phyloP scores from a whole-genome alignment of 2,888 invertebrate genomes.

The Eilema griseolum region DNA sequence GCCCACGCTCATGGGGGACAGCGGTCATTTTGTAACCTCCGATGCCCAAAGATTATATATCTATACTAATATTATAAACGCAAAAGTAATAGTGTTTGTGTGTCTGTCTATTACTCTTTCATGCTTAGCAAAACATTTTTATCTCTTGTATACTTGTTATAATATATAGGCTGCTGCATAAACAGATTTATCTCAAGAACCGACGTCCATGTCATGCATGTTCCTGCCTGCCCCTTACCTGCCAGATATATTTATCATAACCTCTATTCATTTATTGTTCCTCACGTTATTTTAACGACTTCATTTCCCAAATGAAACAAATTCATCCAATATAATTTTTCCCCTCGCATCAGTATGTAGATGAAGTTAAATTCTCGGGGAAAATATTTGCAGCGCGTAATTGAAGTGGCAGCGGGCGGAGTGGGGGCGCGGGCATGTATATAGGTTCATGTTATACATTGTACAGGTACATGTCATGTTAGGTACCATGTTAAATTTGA shows the following conservation, averaged over 20 bases:
- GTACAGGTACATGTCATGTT: neutral
- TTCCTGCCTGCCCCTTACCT: neutral
- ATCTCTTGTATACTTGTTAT: neutral
- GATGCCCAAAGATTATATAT: no score
- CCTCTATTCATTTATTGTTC: neutral
- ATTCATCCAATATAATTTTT: slow-evolving; percentile 15
- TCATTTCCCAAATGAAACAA: slow-evolving; percentile 12
- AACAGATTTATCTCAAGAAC: no score
- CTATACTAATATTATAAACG: no score
- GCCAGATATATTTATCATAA: neutral
- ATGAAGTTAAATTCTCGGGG: slow-evolving; percentile 17
- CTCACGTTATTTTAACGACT: slow-evolving; percentile 3
- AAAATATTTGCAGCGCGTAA: slow-evolving; percentile 29
- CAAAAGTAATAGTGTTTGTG: no score
- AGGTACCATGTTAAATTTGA: neutral
- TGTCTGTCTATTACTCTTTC: no score
- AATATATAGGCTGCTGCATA: neutral
- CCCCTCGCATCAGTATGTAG: slow-evolving; percentile 15
- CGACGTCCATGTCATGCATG: neutral
- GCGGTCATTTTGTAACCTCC: no score
- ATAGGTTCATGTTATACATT: neutral
- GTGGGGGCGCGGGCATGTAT: neutral
- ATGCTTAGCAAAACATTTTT: no score
- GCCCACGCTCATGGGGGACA: no score
- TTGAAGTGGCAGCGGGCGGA: slow-evolving; percentile 15